Conservation (phyloP, 2,888 invertebrate genomes). For the Anoplius nigerrimus region DNA sequence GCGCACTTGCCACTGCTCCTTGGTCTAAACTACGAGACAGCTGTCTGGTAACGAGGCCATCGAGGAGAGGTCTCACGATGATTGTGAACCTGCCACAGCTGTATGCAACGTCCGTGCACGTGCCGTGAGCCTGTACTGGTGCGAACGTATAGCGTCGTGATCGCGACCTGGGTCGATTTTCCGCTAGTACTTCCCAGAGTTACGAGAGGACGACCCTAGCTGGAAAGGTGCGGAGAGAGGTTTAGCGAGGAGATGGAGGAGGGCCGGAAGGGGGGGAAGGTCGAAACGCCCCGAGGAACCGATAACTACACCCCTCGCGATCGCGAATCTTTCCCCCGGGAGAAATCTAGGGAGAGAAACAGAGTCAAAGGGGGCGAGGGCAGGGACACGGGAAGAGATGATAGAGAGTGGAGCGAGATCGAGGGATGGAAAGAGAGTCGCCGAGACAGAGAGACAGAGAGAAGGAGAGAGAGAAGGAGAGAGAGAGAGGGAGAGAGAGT, state of each 20-base stretch:
- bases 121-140: background rate
- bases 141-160: constrained; percentile 1
- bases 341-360: constrained; percentile 52
- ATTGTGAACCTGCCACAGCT: background rate
- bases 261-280: constrained; percentile 27
- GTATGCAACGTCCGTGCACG: background rate
- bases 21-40: constrained; percentile 9
- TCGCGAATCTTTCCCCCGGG: constrained; percentile 58
- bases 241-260: constrained; percentile 16
- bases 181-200: constrained; percentile 40
- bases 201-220: constrained; percentile 34
- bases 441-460: constrained; percentile 5
- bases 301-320: constrained; percentile 62
- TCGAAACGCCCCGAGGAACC: constrained; percentile 57
- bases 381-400: constrained; percentile 15
- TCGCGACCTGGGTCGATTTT: constrained; percentile 41
- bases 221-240: constrained; percentile 10
- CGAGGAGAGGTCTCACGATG: constrained; percentile 13
- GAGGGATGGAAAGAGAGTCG: background rate
- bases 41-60: constrained; percentile 33
- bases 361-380: constrained; percentile 36
- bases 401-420: constrained; percentile 11
- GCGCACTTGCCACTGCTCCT: background rate
- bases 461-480: constrained; percentile 4
- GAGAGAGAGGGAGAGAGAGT: constrained; percentile 8